Conservation (phyloP, 2,888 invertebrate genomes). For the Morpho achilles region DNA sequence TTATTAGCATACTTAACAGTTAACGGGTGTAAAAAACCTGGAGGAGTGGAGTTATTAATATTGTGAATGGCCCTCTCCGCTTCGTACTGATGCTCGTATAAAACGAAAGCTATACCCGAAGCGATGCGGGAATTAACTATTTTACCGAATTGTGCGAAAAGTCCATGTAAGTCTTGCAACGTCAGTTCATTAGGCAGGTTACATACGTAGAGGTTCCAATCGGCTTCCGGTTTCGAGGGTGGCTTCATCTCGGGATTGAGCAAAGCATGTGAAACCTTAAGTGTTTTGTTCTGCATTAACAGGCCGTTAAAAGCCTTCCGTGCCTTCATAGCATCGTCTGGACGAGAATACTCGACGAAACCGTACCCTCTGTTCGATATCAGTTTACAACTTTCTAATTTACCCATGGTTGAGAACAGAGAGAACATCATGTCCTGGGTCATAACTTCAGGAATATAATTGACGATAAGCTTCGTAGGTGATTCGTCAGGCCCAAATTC, state of each 20-base stretch:
- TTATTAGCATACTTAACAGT: slow-evolving; percentile 80
- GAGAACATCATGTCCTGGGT: slow-evolving; percentile 80
- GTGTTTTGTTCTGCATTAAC: slow-evolving; percentile 76
- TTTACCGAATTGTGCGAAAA: slow-evolving; percentile 78
- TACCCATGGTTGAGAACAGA: slow-evolving; percentile 77
- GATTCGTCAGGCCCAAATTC: slow-evolving; percentile 77
- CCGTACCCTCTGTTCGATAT: slow-evolving; percentile 78
- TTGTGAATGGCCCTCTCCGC: slow-evolving; percentile 74
- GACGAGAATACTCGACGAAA: slow-evolving; percentile 75
- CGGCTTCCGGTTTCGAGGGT: slow-evolving; percentile 75
- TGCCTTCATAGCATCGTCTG: slow-evolving; percentile 75
- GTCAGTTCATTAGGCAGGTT: slow-evolving; percentile 79
- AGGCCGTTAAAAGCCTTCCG: slow-evolving; percentile 75
- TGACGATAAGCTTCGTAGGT: slow-evolving; percentile 79
- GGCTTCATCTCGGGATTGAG: slow-evolving; percentile 74
- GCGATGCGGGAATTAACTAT: slow-evolving; percentile 78
- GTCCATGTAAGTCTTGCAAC: slow-evolving; percentile 76
- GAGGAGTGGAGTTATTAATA: slow-evolving; percentile 70
- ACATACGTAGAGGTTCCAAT: slow-evolving; percentile 79
- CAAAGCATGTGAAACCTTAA: slow-evolving; percentile 75
- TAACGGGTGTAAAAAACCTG: slow-evolving; percentile 75
- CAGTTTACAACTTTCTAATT: slow-evolving; percentile 79
- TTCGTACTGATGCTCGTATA: slow-evolving; percentile 74
- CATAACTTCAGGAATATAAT: slow-evolving; percentile 80
- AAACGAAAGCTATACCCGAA: slow-evolving; percentile 76